A percentile compares a stretch with the other conserved stretches of the same genome.
phyloP scores from a whole-genome alignment of 2,888 invertebrate genomes.

The Synergus gifuensis region DNA sequence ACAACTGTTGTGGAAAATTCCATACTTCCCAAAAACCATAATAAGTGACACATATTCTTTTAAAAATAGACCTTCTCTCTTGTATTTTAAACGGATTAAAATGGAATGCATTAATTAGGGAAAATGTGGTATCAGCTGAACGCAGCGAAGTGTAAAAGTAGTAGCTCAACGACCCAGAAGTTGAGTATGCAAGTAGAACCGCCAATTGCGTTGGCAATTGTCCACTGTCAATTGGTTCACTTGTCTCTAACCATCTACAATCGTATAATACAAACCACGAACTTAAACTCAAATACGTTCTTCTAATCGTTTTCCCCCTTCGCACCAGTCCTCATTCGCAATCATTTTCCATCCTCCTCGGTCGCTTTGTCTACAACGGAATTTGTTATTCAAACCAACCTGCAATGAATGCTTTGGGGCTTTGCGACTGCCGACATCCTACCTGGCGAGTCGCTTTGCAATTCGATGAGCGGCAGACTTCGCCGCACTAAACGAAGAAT shows the following conservation, averaged over 20 bases:
- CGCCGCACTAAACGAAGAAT: slow-evolving; percentile 44
- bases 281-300: slow-evolving; percentile 53
- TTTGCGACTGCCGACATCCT: slow-evolving; percentile 41
- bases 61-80: too few species aligned
- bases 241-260: slow-evolving; percentile 60
- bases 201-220: slow-evolving; percentile 67
- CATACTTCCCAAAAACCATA: too few species aligned
- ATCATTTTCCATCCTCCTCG: slow-evolving; percentile 49
- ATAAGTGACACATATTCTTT: too few species aligned
- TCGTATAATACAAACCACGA: slow-evolving; percentile 52
- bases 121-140: not conserved
- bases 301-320: slow-evolving; percentile 45
- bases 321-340: slow-evolving; percentile 46
- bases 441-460: slow-evolving; percentile 49
- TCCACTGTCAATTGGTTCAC: slow-evolving; percentile 70
- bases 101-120: not conserved
- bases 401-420: slow-evolving; percentile 38
- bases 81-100: too few species aligned
- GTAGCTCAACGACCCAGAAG: slow-evolving; percentile 57
- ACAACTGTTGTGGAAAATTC: too few species aligned
- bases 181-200: slow-evolving; percentile 59
- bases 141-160: not conserved
- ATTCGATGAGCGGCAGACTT: slow-evolving; percentile 52
- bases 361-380: slow-evolving; percentile 42
- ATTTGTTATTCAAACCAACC: slow-evolving; percentile 57